Percentiles rank a stretch among this genome's conserved stretches.
Evolutionary conservation across 2,888 invertebrate genomes (phyloP).

Genomic region (Coleophora deauratella): DNA sequence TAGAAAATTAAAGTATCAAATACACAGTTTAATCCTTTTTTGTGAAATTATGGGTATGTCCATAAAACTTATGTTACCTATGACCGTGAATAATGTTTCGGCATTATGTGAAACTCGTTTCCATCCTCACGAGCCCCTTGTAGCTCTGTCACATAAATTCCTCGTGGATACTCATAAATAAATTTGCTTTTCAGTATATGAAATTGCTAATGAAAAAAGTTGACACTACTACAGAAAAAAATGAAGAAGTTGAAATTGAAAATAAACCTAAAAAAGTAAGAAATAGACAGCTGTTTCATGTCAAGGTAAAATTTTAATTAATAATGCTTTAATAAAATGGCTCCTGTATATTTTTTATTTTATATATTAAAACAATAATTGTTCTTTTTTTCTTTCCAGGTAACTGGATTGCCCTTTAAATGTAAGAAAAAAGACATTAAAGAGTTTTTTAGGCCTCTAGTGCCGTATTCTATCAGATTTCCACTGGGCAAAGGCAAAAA

Average conservation of each 20-base stretch:
- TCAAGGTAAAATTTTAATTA: conserved; percentile 40
- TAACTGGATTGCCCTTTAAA: conserved; percentile 84
- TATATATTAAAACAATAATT: background rate
- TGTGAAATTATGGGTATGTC: no score
- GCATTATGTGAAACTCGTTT: no score
- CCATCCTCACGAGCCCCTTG: no score
- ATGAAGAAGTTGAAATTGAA: conserved; percentile 31
- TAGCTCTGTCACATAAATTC: no score
- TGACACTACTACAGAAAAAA: conserved; percentile 23
- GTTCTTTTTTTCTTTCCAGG: conserved; percentile 64
- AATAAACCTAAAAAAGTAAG: conserved; percentile 53
- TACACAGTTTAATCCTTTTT: no score
- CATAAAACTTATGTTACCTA: no score
- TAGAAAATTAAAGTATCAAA: no score
- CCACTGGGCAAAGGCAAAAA: conserved; percentile 77
- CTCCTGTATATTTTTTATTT: background rate
- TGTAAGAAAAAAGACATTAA: conserved; percentile 88
- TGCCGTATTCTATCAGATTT: conserved; percentile 84
- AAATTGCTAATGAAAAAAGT: conserved; percentile 77
- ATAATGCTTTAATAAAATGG: no score
- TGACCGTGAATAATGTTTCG: no score
- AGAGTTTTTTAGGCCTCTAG: conserved; percentile 87
- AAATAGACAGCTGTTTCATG: conserved; percentile 55
- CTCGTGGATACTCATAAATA: no score
- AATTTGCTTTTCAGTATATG: conserved; percentile 82